Conservation (phyloP, 2,797 vertebrate species). For the Acomys russatus region DNA sequence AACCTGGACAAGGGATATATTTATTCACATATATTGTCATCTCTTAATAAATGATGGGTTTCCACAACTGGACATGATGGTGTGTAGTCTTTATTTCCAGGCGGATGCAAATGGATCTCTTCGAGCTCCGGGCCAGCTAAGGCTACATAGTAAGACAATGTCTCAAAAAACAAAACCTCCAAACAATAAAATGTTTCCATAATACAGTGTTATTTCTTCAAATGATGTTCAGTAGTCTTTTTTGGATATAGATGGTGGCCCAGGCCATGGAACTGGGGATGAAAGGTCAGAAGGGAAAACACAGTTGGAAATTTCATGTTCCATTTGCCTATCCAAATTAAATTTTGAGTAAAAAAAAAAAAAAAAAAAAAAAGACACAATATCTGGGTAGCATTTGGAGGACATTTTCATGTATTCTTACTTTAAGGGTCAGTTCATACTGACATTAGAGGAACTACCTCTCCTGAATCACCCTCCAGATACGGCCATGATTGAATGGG, state of each 20-base stretch:
- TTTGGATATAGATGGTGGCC: slow-evolving; percentile 43
- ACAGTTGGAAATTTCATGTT: slow-evolving; percentile 9
- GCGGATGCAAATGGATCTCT: not conserved
- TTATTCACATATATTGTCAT: slow-evolving; percentile 18
- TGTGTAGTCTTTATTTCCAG: not conserved
- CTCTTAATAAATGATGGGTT: slow-evolving; percentile 36
- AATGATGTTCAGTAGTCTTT: slow-evolving; percentile 22
- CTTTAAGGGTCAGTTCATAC: not conserved
- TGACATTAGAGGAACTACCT: not conserved
- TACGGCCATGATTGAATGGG: not conserved
- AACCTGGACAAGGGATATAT: slow-evolving; percentile 44
- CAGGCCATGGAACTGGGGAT: not conserved
- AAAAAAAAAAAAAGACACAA: slow-evolving; percentile 37
- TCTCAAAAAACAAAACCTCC: not conserved
- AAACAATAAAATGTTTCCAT: not conserved
- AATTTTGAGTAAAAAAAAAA: slow-evolving; percentile 49
- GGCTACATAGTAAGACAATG: not conserved
- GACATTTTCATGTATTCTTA: slow-evolving; percentile 13
- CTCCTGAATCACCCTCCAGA: not conserved
- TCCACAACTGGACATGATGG: not conserved
- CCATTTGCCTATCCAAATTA: not conserved
- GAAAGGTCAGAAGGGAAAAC: not conserved
- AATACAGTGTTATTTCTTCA: slow-evolving; percentile 61
- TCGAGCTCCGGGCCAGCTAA: not conserved
- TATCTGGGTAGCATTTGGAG: slow-evolving; percentile 6